Conservation (phyloP, 2,797 vertebrate species). For the Argentina silus region DNA sequence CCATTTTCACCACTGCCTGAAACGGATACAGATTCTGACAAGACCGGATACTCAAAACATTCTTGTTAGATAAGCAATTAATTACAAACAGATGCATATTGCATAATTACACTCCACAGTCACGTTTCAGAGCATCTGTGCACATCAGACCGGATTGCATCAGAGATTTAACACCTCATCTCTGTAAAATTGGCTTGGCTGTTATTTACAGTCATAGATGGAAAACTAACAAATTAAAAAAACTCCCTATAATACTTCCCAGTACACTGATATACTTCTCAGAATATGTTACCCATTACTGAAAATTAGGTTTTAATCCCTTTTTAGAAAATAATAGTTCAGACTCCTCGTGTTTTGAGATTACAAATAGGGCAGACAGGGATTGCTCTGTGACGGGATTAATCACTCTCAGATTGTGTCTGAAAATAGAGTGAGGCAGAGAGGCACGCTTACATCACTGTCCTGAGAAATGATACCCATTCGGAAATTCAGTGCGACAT, state of each 20-base stretch:
- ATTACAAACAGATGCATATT: background rate
- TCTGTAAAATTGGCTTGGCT: background rate
- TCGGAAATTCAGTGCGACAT: slow-evolving; percentile 80
- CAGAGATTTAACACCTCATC: background rate
- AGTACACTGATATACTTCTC: background rate
- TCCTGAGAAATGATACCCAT: slow-evolving; percentile 81
- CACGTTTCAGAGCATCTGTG: background rate
- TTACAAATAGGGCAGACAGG: slow-evolving; percentile 64
- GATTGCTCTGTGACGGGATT: slow-evolving; percentile 62
- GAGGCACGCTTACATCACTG: slow-evolving; percentile 71
- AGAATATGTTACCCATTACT: background rate
- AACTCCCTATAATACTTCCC: slow-evolving; percentile 18
- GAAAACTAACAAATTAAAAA: slow-evolving; percentile 50
- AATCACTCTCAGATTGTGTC: slow-evolving; percentile 60
- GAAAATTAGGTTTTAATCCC: too few relatives aligned
- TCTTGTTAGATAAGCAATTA: background rate
- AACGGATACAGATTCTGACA: slow-evolving; percentile 32
- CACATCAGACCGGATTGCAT: background rate
- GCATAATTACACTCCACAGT: background rate
- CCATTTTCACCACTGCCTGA: background rate
- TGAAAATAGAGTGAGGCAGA: slow-evolving; percentile 41
- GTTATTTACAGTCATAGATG: slow-evolving; percentile 12
- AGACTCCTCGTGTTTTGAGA: slow-evolving; percentile 57
- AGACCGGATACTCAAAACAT: slow-evolving; percentile 20
- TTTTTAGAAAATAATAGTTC: too few relatives aligned